phyloP scores from a whole-genome alignment of 2,113 vertebrate species.

The Atractosteus spatula region DNA sequence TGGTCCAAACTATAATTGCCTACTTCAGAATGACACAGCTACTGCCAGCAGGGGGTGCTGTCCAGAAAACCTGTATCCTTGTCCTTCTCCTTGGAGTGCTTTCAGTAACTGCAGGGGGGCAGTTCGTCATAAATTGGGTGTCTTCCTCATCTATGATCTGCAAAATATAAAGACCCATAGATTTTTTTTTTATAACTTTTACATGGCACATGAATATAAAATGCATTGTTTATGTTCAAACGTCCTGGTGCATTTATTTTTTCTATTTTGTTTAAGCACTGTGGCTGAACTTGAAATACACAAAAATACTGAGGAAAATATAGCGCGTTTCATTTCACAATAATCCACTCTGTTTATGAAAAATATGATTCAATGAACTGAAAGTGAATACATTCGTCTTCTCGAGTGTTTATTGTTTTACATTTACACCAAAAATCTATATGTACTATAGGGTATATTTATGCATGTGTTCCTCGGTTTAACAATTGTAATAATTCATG shows the following conservation, averaged over 20 bases:
- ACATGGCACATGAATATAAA: too few relatives aligned
- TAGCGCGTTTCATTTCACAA: too few relatives aligned
- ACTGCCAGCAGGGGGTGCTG: constrained; percentile 79
- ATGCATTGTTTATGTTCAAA: too few relatives aligned
- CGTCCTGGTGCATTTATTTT: too few relatives aligned
- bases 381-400: too few relatives aligned
- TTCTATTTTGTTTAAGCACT: too few relatives aligned
- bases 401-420: too few relatives aligned
- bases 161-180: constrained; percentile 19
- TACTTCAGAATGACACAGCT: constrained; percentile 92
- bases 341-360: too few relatives aligned
- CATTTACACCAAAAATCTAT: constrained; percentile 4
- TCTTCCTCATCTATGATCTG: constrained; percentile 97
- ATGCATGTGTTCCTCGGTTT: neutral
- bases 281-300: too few relatives aligned
- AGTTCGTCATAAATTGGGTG: constrained; percentile 96
- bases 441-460: neutral
- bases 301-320: too few relatives aligned
- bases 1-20: constrained; percentile 41
- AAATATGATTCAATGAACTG: too few relatives aligned
- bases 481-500: constrained; percentile 13
- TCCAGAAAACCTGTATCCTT: constrained; percentile 93
- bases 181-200: too few relatives aligned
- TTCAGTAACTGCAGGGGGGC: constrained; percentile 91
- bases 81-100: constrained; percentile 90